Percentiles rank a stretch among this genome's conserved stretches.
Evolutionary conservation across 1,140 invertebrate genomes (phyloP).

Genomic region (Asobara japonica): DNA sequence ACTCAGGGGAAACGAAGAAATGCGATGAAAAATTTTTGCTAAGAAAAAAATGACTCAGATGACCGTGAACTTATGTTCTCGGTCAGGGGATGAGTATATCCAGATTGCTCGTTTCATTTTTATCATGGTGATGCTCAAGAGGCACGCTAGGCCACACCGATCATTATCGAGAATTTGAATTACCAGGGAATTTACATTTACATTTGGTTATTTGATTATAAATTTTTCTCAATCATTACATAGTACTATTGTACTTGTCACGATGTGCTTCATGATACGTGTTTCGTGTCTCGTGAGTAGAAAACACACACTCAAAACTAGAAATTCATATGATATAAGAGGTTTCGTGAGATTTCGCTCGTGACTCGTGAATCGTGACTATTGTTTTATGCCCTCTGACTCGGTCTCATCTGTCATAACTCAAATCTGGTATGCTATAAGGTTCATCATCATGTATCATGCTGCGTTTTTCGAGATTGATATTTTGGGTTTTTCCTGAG

Average conservation of each 20-base stretch:
- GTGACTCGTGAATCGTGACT: too few relatives aligned
- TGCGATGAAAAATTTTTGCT: not conserved
- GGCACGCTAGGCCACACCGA: not conserved
- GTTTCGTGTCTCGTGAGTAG: too few relatives aligned
- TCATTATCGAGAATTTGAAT: not conserved
- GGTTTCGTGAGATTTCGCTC: too few relatives aligned
- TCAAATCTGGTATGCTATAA: too few relatives aligned
- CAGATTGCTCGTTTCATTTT: constrained; percentile 1
- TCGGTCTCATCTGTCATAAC: too few relatives aligned
- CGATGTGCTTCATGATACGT: too few relatives aligned
- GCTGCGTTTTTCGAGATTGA: too few relatives aligned
- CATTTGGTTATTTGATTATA: not conserved
- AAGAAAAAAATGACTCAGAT: not conserved
- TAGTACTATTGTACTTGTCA: not conserved
- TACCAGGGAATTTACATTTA: not conserved
- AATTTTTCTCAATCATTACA: not conserved
- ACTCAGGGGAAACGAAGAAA: not conserved
- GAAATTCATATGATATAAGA: too few relatives aligned
- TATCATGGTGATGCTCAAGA: not conserved
- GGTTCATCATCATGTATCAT: too few relatives aligned
- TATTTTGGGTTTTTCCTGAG: too few relatives aligned
- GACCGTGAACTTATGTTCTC: not conserved
- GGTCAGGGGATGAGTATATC: not conserved
- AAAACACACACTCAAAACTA: too few relatives aligned
- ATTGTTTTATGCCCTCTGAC: too few relatives aligned